Percentiles rank a stretch among this genome's conserved stretches.
phyloP scores from a whole-genome alignment of 2,888 invertebrate genomes.

The Lampropteryx suffumata region DNA sequence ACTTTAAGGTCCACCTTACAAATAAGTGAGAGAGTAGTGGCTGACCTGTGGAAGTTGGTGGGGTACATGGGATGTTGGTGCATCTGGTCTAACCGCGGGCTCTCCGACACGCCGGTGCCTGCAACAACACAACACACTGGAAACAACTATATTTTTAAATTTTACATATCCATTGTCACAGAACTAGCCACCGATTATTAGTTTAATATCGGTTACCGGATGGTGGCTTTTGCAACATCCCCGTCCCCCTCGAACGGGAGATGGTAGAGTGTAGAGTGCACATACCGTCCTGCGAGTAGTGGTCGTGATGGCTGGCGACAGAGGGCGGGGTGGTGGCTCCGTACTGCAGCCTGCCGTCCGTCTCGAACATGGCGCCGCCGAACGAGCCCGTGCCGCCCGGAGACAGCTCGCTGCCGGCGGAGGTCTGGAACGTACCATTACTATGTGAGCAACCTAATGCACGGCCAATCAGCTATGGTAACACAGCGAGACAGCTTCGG shows the following conservation, averaged over 20 bases:
- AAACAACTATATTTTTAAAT: too few relatives aligned
- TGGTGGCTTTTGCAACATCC: too few relatives aligned
- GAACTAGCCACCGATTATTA: too few relatives aligned
- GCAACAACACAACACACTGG: conserved; percentile 15
- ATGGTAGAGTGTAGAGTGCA: too few relatives aligned
- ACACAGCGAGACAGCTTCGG: too few relatives aligned
- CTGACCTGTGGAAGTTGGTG: conserved; percentile 72
- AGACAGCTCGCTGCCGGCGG: conserved; percentile 49
- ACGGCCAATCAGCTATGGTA: too few relatives aligned
- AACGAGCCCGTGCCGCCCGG: conserved; percentile 46
- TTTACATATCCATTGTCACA: too few relatives aligned
- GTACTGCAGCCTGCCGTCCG: conserved; percentile 45
- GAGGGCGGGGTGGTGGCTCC: conserved; percentile 31
- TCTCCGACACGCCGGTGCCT: conserved; percentile 61
- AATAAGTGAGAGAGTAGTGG: background rate
- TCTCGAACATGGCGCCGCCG: conserved; percentile 54
- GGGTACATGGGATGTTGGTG: conserved; percentile 77
- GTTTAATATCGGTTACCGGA: too few relatives aligned
- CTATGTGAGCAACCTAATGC: too few relatives aligned
- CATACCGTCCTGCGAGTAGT: conserved; percentile 62
- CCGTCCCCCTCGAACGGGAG: too few relatives aligned
- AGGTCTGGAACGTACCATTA: conserved; percentile 31
- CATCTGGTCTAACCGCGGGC: conserved; percentile 72
- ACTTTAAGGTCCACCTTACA: too few relatives aligned
- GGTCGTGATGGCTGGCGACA: conserved; percentile 46